Percentiles rank a stretch among this genome's conserved stretches.
phyloP scores from a whole-genome alignment of 1,140 invertebrate genomes.

The Calephelis nemesis region DNA sequence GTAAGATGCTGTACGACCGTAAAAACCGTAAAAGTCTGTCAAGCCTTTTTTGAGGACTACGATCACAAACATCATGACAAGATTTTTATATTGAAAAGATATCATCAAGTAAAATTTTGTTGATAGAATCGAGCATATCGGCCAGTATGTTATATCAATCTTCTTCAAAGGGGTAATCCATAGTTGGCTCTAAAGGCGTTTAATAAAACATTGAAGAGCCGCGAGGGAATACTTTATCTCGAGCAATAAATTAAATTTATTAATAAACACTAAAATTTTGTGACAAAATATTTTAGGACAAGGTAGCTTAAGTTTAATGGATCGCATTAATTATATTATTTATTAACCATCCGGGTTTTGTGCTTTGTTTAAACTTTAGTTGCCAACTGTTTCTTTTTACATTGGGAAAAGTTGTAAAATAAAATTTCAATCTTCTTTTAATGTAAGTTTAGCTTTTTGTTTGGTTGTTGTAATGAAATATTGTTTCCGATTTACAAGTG shows the following conservation, averaged over 20 bases:
- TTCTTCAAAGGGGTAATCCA: too few species aligned
- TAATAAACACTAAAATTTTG: constrained; percentile 17
- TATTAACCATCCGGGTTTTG: constrained; percentile 64
- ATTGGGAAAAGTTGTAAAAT: constrained; percentile 4
- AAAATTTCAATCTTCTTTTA: constrained; percentile 9
- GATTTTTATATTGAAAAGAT: too few species aligned
- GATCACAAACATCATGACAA: too few species aligned
- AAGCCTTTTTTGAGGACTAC: too few species aligned
- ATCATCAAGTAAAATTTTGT: too few species aligned
- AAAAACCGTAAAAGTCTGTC: too few species aligned
- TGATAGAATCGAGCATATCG: too few species aligned
- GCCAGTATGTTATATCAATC: too few species aligned
- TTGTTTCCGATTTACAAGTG: constrained; percentile 1
- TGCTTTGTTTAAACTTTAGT: constrained; percentile 61
- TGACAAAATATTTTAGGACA: constrained; percentile 23
- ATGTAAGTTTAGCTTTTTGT: not conserved
- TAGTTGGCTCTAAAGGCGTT: not conserved
- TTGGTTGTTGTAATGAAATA: constrained; percentile 5
- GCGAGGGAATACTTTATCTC: not conserved
- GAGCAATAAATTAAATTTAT: constrained; percentile 6
- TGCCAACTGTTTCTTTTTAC: constrained; percentile 50
- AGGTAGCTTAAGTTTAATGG: constrained; percentile 44
- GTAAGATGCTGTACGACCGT: too few species aligned
- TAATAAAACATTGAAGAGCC: constrained; percentile 2
- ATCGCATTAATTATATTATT: constrained; percentile 53